phyloP scores from a whole-genome alignment of 2,113 vertebrate species.

The Monarcha castaneiventris region DNA sequence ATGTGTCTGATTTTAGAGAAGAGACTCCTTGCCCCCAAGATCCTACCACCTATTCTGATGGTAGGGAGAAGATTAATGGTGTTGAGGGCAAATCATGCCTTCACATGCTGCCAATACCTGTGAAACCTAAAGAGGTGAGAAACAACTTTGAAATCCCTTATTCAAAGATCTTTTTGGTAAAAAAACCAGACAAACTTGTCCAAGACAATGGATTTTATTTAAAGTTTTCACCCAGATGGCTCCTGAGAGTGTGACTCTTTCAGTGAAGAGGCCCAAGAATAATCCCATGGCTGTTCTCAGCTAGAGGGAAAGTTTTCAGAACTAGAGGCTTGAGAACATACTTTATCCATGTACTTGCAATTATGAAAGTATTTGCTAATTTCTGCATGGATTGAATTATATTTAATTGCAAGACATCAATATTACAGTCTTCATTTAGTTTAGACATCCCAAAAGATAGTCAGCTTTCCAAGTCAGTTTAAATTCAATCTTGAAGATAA shows the following conservation, averaged over 20 bases:
- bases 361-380: not conserved
- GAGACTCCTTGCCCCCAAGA: not conserved
- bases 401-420: not conserved
- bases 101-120: not conserved
- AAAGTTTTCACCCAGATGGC: not conserved
- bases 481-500: not conserved
- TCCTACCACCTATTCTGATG: not conserved
- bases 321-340: not conserved
- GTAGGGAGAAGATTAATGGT: not conserved
- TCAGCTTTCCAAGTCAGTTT: not conserved
- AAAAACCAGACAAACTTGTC: not conserved
- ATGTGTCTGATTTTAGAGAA: not conserved
- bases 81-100: not conserved
- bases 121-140: not conserved
- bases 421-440: not conserved
- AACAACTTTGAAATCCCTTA: not conserved
- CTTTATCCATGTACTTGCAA: not conserved
- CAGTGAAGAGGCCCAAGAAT: not conserved
- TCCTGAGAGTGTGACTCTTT: not conserved
- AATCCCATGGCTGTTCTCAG: not conserved
- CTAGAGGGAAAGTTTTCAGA: not conserved
- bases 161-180: not conserved
- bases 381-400: not conserved
- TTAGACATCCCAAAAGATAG: not conserved
- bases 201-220: not conserved